These are phyloP conservation scores for Ia io DNA, from an alignment of 2,113 vertebrate species.

Conservation along the genomic window DNA sequence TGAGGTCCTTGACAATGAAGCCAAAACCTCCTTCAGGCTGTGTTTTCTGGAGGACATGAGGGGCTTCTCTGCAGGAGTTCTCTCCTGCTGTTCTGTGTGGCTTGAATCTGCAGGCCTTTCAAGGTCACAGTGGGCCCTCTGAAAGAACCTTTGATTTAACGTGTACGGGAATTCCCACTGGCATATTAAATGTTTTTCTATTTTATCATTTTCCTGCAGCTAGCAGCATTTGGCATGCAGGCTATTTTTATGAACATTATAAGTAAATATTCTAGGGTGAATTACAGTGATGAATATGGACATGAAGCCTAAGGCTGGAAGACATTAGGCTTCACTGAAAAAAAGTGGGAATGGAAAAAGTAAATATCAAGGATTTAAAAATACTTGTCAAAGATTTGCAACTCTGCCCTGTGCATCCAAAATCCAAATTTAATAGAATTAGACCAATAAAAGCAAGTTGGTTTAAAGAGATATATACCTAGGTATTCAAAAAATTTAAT, in stretches of 20 bases:
- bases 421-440: neutral
- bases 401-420: neutral
- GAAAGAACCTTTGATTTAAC: slow-evolving; percentile 57
- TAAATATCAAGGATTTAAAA: neutral
- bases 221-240: slow-evolving; percentile 52
- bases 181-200: slow-evolving; percentile 66
- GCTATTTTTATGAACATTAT: slow-evolving; percentile 54
- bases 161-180: slow-evolving; percentile 69
- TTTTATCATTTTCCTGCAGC: slow-evolving; percentile 76
- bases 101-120: neutral
- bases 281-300: slow-evolving; percentile 9
- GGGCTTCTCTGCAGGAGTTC: neutral
- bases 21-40: neutral
- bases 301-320: neutral
- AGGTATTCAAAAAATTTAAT: neutral
- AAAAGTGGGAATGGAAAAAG: neutral
- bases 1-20: neutral
- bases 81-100: neutral
- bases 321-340: neutral
- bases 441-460: neutral
- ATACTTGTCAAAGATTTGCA: neutral
- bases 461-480: neutral
- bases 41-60: neutral
- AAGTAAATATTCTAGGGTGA: slow-evolving; percentile 66
- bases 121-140: slow-evolving; percentile 25